phyloP scores from a whole-genome alignment of 2,113 vertebrate genomes.

The Pseudorectes ferrugineus region DNA sequence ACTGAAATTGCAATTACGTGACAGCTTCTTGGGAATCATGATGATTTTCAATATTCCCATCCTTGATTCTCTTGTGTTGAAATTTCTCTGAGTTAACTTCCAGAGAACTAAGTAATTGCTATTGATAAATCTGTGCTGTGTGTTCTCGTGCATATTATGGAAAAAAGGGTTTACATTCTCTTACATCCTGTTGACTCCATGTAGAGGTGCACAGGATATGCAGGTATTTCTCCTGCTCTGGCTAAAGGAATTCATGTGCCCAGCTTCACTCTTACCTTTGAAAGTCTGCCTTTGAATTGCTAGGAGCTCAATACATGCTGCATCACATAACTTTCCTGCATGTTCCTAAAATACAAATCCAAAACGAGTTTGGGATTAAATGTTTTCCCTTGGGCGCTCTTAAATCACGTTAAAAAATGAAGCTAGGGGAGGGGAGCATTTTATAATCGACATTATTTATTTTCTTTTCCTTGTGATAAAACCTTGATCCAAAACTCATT shows the following conservation, averaged over 20 bases:
- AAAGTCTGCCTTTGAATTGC: neutral
- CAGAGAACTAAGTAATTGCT: neutral
- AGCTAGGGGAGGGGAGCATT: neutral
- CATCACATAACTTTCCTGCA: neutral
- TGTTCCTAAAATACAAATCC: slow-evolving; percentile 25
- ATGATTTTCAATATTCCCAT: neutral
- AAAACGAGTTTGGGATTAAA: neutral
- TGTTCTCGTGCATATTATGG: neutral
- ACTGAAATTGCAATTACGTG: neutral
- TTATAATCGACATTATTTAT: neutral
- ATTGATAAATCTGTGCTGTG: neutral
- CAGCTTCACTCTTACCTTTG: neutral
- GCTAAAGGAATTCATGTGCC: neutral
- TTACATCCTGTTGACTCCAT: neutral
- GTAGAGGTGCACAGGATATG: neutral
- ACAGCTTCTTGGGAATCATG: neutral
- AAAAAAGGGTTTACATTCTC: neutral
- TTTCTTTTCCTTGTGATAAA: neutral
- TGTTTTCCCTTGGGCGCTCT: neutral
- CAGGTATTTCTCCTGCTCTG: neutral
- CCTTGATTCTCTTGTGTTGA: neutral
- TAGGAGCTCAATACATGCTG: neutral
- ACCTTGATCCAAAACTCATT: slow-evolving; percentile 18
- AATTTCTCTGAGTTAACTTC: neutral
- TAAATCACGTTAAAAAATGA: slow-evolving; percentile 21